Base-by-base conservation (phyloP, 2,113 vertebrate species). In the Petroica traversi region DNA sequence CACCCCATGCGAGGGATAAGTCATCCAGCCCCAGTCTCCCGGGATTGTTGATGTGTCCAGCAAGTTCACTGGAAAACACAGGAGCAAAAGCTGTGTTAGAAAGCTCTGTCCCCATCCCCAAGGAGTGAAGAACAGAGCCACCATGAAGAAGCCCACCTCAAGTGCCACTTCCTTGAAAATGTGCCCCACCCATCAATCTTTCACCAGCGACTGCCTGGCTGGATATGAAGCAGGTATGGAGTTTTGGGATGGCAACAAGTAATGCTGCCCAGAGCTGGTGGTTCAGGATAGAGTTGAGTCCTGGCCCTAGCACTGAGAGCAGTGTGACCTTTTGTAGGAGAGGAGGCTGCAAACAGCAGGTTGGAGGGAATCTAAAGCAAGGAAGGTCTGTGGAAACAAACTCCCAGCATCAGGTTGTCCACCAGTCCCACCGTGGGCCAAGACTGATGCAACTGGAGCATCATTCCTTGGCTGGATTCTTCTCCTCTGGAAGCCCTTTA, bases 11-110 rank as follows among this genome's bases (percentile, higher is more conserved):
- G 99, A 98, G 3, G 99, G 99, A 84, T 99, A 99, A 3, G 99
- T 99, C 89, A 99, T 98, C 99, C 99, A 99, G 72, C 99, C 99
- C 99, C 99, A 99, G 98, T 99, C 99, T 94, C 99, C 99, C 0
- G 97, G 97, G 96, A 99, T 98, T 4, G 98, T 98, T 22, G 99
- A 98, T 0, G 99, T 99, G 97, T 99, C 99, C 49, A 99, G 97
- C 76, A 99, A 97, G 97, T 99, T 99, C 96, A 99, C 99, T 99
- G 98, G 43, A 98, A 98, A 97, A 98, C 61, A 98, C 31, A 94
- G 38, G 85, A 97, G 51, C 63, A 67, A 63, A 95, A 89, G 3
- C 17, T 61, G 45, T 3, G 2, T 97, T 88, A 96, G 51, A 67
- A 59, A 71, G 25, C 36, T 91, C 68, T 43, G 16, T 80, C 15